phyloP scores from a whole-genome alignment of 2,888 invertebrate genomes.

The Drosophila trichaetosa region DNA sequence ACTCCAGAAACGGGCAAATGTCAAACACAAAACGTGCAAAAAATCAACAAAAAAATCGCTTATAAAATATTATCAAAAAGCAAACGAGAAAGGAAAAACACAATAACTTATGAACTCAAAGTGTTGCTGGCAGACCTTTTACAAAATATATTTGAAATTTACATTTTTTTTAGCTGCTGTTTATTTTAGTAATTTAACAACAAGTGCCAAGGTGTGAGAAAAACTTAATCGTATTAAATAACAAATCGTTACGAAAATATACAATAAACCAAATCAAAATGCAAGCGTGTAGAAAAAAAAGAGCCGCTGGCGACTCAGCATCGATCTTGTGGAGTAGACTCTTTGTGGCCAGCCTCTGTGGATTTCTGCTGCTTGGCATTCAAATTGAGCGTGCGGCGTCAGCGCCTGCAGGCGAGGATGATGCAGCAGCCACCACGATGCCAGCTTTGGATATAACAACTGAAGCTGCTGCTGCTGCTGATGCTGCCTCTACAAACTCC shows the following conservation, averaged over 20 bases:
- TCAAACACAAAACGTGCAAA: slow-evolving; percentile 55
- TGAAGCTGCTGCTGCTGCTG: slow-evolving; percentile 23
- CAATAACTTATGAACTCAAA: slow-evolving; percentile 18
- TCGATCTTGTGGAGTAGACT: slow-evolving; percentile 61
- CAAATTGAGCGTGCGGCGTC: slow-evolving; percentile 78
- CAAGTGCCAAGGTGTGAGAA: slow-evolving; percentile 73
- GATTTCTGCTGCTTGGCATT: slow-evolving; percentile 81
- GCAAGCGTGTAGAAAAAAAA: slow-evolving; percentile 71
- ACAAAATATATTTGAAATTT: slow-evolving; percentile 33
- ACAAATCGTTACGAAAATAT: slow-evolving; percentile 20
- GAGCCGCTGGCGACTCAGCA: slow-evolving; percentile 50
- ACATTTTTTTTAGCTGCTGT: slow-evolving; percentile 34
- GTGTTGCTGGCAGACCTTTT: slow-evolving; percentile 24
- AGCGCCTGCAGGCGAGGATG: slow-evolving; percentile 76
- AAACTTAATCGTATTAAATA: slow-evolving; percentile 33
- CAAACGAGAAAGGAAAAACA: slow-evolving; percentile 10
- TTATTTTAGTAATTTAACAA: slow-evolving; percentile 46
- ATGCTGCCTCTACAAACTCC: slow-evolving; percentile 24
- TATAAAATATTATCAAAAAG: slow-evolving; percentile 24
- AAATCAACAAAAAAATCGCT: slow-evolving; percentile 47
- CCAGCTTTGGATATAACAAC: slow-evolving; percentile 65
- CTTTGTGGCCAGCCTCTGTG: slow-evolving; percentile 73
- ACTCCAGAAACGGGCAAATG: slow-evolving; percentile 52
- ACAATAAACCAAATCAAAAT: slow-evolving; percentile 50
- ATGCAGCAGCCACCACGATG: slow-evolving; percentile 56